A percentile compares a stretch with the other conserved stretches of the same genome.
These are phyloP conservation scores for Catharus bicknelli DNA, from an alignment of 2,113 vertebrate species.

Conservation along the genomic window DNA sequence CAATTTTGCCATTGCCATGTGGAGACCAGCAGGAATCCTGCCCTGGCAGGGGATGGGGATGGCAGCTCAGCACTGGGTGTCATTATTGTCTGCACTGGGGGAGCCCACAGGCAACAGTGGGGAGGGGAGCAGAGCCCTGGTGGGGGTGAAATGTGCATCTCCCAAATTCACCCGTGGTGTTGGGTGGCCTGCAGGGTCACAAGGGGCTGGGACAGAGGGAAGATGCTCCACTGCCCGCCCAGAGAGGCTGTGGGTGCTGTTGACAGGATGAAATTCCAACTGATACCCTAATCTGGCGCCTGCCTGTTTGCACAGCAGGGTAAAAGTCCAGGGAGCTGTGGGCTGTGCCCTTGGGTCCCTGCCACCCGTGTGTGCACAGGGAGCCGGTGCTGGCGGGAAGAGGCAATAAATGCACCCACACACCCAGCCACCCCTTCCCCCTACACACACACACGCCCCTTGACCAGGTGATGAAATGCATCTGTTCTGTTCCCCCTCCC, in stretches of 20 bases:
- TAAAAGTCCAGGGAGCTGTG: slow-evolving; percentile 42
- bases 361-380: slow-evolving; percentile 49
- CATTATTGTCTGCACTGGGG: rapidly evolving
- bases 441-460: slow-evolving; percentile 46
- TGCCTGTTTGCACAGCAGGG: slow-evolving; percentile 64
- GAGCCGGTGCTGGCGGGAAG: slow-evolving; percentile 42
- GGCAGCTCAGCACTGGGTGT: not conserved
- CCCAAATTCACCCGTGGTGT: rapidly evolving
- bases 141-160: not conserved
- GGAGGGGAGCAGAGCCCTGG: not conserved
- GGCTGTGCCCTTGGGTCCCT: slow-evolving; percentile 21
- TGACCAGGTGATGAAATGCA: slow-evolving; percentile 3
- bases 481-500: not conserved
- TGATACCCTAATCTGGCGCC: slow-evolving; percentile 54
- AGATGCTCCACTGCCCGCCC: not conserved
- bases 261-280: slow-evolving; percentile 62
- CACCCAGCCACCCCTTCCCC: slow-evolving; percentile 38
- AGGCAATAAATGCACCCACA: slow-evolving; percentile 53
- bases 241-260: not conserved
- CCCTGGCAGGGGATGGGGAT: not conserved
- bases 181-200: too few species aligned
- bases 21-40: not conserved
- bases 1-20: not conserved
- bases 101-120: not conserved
- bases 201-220: not conserved